Evolutionary conservation across 1,140 invertebrate species (phyloP), one percentile per base, ranked within the genome.

Genomic region (Belonocnema kinseyi): DNA sequence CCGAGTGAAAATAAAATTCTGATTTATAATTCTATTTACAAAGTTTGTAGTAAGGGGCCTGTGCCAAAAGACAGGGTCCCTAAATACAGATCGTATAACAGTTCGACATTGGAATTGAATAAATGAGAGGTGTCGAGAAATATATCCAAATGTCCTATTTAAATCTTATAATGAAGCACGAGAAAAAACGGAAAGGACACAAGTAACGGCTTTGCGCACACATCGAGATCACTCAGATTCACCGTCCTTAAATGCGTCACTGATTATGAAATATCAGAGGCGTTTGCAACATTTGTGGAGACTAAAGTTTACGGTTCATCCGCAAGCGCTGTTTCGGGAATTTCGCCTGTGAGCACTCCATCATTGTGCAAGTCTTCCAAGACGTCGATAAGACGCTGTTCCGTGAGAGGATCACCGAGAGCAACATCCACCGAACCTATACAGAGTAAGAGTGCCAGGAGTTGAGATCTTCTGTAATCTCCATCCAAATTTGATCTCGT

Each of bases 381-480:
- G 0, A 94, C 90, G 80, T 93, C 92, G 53, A 93, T 91, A 50
- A 95, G 92, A 56, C 95, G 92, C 75, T 95, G 93, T 82, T 96
- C 95, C 1, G 95, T 95, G 26, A 93, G 88, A 6, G 94, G 93
- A 82, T 94, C 92, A 5, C 94, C 94, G 4, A 95, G 87, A 2
- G 94, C 94, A 51, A 96, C 93, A 86, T 97, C 96, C 13, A 96
- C 95, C 10, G 95, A 96, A 6, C 96, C 96, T 61, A 96, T 95
- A 81, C 95, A 96, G 11, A 97, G 89, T 21, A 96, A 89, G 16
- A 96, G 90, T 2, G 95, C 95, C 52, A 96, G 88, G 8, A 96
- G 89, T 80, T 95, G 94, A 0, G 95, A 95, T 76, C 94, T 91
- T 14, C 93, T 93, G 88, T 95, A 96, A 83, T 96, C 96, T 8